Evolutionary conservation across 1,140 invertebrate genomes (phyloP).

Genomic region (Ceratoteleas bidentatus): DNA sequence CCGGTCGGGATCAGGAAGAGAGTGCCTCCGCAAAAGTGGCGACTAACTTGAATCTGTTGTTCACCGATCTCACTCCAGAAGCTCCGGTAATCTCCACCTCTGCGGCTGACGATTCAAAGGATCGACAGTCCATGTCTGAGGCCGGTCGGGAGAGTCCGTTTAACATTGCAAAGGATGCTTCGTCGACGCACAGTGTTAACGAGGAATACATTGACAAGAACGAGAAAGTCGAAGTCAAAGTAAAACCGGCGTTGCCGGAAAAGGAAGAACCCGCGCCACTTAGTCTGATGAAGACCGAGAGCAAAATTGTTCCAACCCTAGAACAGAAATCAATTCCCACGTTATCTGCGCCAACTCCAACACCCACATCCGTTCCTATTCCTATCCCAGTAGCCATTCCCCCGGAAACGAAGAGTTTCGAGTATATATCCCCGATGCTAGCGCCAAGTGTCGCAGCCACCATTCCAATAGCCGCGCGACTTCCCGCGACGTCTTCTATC

Average conservation of each 20-base stretch:
- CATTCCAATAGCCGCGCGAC: slow-evolving; percentile 75
- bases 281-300: background rate
- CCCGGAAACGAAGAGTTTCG: slow-evolving; percentile 48
- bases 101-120: slow-evolving; percentile 79
- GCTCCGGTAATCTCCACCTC: background rate
- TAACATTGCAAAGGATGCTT: slow-evolving; percentile 83
- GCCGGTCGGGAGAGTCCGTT: slow-evolving; percentile 81
- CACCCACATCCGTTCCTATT: background rate
- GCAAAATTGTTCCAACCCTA: background rate
- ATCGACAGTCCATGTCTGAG: slow-evolving; percentile 82
- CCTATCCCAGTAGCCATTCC: background rate
- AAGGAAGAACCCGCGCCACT: slow-evolving; percentile 38
- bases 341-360: background rate
- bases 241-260: slow-evolving; percentile 22
- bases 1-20: slow-evolving; percentile 14
- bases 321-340: slow-evolving; percentile 2
- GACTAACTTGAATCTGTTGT: slow-evolving; percentile 70
- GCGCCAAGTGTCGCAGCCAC: slow-evolving; percentile 68
- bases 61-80: slow-evolving; percentile 71
- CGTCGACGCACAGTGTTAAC: background rate
- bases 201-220: slow-evolving; percentile 48
- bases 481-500: slow-evolving; percentile 79
- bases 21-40: slow-evolving; percentile 56
- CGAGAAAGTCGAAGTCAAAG: slow-evolving; percentile 43
- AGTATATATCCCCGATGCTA: slow-evolving; percentile 67